Conservation (phyloP, 1,140 invertebrate species). For the Steinernema khuongi region DNA sequence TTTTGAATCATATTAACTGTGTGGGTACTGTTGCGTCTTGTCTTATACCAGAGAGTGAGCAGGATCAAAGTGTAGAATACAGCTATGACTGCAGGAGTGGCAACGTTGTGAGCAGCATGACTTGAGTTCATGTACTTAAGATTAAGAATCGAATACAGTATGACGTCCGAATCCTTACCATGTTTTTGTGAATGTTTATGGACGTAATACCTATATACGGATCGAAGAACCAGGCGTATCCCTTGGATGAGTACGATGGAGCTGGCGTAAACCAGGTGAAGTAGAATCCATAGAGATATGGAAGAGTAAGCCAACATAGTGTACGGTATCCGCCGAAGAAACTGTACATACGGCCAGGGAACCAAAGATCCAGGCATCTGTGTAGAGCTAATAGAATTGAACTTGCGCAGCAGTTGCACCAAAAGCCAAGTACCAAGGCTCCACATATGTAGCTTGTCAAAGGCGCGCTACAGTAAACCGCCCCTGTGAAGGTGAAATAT, state of each 20-base stretch:
- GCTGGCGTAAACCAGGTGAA: conserved; percentile 14
- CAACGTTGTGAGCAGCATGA: conserved; percentile 9
- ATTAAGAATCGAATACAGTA: neutral
- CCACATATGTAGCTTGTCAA: too few species aligned
- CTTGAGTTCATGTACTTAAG: conserved; percentile 1
- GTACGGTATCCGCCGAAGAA: conserved; percentile 12
- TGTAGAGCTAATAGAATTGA: too few species aligned
- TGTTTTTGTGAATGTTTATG: neutral
- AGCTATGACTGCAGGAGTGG: too few species aligned
- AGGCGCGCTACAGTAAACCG: too few species aligned
- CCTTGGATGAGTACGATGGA: neutral
- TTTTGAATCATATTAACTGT: neutral
- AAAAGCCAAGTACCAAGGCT: too few species aligned
- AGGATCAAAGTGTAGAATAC: too few species aligned
- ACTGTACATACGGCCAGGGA: neutral
- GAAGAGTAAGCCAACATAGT: neutral
- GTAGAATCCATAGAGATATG: conserved; percentile 3
- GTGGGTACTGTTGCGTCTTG: neutral
- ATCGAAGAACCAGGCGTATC: conserved; percentile 22
- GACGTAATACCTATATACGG: neutral
- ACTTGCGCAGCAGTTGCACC: too few species aligned
- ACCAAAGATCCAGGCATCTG: too few species aligned
- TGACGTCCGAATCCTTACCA: too few species aligned
- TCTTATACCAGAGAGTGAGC: too few species aligned
- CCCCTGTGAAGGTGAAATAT: too few species aligned